Evolutionary conservation across 2,113 vertebrate species (phyloP).

Genomic region (Otis tarda): DNA sequence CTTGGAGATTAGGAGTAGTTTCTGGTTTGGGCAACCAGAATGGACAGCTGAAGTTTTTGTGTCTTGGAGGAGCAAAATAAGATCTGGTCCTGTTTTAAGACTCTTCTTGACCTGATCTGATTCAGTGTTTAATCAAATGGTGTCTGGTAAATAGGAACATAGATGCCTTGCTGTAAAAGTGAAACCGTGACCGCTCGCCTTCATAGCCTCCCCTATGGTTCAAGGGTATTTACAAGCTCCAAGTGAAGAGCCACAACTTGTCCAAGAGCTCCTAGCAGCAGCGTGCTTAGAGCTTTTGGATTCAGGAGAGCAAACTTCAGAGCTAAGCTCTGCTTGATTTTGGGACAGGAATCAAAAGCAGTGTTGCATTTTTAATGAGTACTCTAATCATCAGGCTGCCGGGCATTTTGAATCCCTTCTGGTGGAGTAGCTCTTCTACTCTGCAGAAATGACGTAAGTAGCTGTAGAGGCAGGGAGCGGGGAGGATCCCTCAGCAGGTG

Average conservation of each 20-base stretch:
- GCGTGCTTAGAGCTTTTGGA: not conserved
- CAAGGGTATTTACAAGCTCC: not conserved
- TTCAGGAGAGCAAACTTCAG: not conserved
- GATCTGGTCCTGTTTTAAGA: not conserved
- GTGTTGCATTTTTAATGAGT: not conserved
- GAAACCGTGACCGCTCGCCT: accelerated
- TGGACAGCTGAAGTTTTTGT: not conserved
- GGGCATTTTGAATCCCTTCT: not conserved
- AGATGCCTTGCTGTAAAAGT: not conserved
- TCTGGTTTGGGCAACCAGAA: not conserved
- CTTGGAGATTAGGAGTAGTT: not conserved
- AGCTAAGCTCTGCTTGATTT: not conserved
- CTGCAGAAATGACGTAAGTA: accelerated
- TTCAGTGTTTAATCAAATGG: not conserved
- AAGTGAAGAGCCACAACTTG: not conserved
- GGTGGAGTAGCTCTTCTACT: not conserved
- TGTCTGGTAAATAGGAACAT: not conserved
- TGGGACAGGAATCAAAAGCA: not conserved
- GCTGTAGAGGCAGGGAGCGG: not conserved
- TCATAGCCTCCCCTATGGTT: not conserved
- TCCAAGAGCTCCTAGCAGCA: not conserved
- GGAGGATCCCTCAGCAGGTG: not conserved
- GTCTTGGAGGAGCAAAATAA: not conserved
- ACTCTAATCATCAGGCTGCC: not conserved
- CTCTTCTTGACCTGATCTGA: not conserved